Base-by-base conservation (phyloP, 1,140 invertebrate species). In the Calliphora vicina region DNA sequence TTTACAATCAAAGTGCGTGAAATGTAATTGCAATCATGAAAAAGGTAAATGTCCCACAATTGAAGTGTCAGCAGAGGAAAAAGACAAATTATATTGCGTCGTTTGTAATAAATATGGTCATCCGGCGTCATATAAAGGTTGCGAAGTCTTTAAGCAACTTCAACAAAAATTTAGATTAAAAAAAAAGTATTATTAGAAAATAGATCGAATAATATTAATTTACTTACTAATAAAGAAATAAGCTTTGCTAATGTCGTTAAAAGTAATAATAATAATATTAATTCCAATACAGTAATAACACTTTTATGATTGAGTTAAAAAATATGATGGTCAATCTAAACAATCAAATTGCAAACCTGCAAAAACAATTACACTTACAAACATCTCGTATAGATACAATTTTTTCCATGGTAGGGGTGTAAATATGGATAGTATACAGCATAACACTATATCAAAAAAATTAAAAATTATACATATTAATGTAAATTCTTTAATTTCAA, bases 51-150 rank as follows among this genome's bases (percentile, higher is more conserved):
- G 1, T 17, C 45, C 26, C 5, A 12, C n/a, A 25, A 20, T 10
- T 17, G 17, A 61, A 13, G 50, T 27, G 3, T 42, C 43, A 15
- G 25, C 45, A 6, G 26, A 57, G 9, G 80, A 67, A 67, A 26
- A 29, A 27, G 50, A 67, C 17, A 81, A 27, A 26, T 25, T 81
- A 29, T 81, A 61, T 50, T 81, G 80, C 20, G 57, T 81, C 12
- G 6, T 81, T 27, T 67, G 80, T 15, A 61, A 81, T 26, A 67
- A 81, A 80, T 80, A n/a, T 26, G 80, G 80, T 13, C 45, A 13
- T 20, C 81, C 23, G 0, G 73, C 20, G 27, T 57, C 80, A 0
- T 81, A 81, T 25, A 57, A 12, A 15, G 45, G 20, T 12, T 57
- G 78, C 9, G 45, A 57, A 81, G 6, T 26, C 0, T 82, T 57